Base-by-base conservation (phyloP, 92 coral and sea anemone genomes). In the Diadumene lineata region DNA sequence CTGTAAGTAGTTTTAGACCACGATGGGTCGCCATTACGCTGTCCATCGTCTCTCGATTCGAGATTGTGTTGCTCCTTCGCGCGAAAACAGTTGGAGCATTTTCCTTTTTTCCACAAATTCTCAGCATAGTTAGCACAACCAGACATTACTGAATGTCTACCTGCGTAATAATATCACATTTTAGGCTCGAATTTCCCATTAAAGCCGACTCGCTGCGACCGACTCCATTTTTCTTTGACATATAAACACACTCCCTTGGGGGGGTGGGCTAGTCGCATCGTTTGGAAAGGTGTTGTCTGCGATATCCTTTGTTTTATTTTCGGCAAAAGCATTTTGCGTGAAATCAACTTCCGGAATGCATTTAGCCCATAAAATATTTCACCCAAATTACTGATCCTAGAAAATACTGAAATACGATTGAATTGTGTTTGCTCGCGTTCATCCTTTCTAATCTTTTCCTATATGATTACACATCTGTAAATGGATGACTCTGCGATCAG, bases 51-150 rank as follows among this genome's bases (percentile, higher is more conserved):
- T 34, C 31, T 62, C 68, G 68, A 28, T 50, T 33, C 79, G 27
- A 32, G 34, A 70, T 19, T 56, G 66, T 91, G 97, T 53, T 76
- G 79, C 0, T 61, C 85, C 22, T 79, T 76, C 6, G 97, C 66
- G 38, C 90, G 86, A 82, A 91, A 91, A 75, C 97, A 91, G 72
- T 91, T 91, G 56, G 92, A 73, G 60, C 97, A 91, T 75, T 91
- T 91, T 48, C 97, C 97, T 57, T 88, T 91, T 57, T 86, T 91
- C 97, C 97, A 91, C 25, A 90, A 79, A 43, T 91, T 85, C 68
- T 91, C 97, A 3, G 83, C 97, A 82, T 87, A 91, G 79, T 85
- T 91, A 55, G 85, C 75, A 65, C 97, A 91, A 53, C 69, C 79
- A 56, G 97, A 79, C 97, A 91, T 91, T 60, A 44, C 73, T 75